Base-by-base conservation (phyloP, 2,797 vertebrate species). In the Scomberomorus guttatus region DNA sequence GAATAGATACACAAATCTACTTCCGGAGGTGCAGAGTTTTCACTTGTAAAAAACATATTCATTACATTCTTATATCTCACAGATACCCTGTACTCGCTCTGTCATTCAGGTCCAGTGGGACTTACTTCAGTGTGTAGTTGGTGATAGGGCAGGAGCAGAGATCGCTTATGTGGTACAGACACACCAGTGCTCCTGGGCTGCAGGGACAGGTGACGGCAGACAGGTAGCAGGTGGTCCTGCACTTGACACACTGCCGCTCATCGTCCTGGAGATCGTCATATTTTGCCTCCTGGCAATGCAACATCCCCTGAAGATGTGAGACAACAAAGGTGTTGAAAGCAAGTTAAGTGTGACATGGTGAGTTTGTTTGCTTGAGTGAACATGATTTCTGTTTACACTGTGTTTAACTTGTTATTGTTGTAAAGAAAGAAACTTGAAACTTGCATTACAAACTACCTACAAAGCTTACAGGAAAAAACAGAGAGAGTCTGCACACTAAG, bases 171-270 rank as follows among this genome's bases (percentile, higher is more conserved):
- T 99, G 98, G 92, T 99, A 87, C 70, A 99, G 90, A 93, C 98
- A 99, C n/a, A 97, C 98, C 77, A 99, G 89, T 1, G 93, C 67
- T 0, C 96, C 96, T 0, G 97, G 95, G 75, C 92, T 96, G 63
- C 98, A 99, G 10, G 95, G 88, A 79, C 98, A 99, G 75, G 95
- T 97, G 80, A 98, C 79, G 37, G 98, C 97, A 32, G 98, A 99
- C 95, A 99, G 96, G 94, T 97, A 99, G 83, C 98, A 99, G 25
- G 98, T 99, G 73, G 98, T 99, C 89, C 97, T 96, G 90, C 98
- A 99, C 89, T 96, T 97, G 34, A 93, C 67, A 80, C 98, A 99
- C 88, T 99, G 98, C 1, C 98, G 96, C 87, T 99, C 98, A 9
- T 99, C 98, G 11, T 99, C 98, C 62, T 98, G 97, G 68, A 99